Evolutionary conservation across 2,888 invertebrate species (phyloP), one percentile per base, ranked within the genome.

Genomic region (Gnatocerus cornutus): DNA sequence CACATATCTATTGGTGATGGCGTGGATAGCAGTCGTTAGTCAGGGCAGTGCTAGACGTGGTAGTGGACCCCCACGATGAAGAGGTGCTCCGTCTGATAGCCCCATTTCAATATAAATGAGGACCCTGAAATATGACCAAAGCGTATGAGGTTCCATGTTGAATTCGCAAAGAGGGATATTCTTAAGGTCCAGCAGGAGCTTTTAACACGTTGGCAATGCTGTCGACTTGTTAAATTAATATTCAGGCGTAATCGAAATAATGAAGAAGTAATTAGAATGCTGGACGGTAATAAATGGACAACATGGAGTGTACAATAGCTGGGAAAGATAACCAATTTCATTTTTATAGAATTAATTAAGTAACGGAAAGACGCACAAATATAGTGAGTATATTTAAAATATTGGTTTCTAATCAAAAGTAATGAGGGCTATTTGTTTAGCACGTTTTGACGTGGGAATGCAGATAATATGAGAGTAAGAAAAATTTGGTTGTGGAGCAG

Each of bases 101-200:
- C 74, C 76, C 76, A 79, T 79, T 79, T 77, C 76, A 78, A 78
- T 80, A 80, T 79, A 79, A 78, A 80, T 79, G 78, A 79, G 78
- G 76, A 74, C 74, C 76, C 73, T 75, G 73, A 78, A 78, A 79
- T 78, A 78, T 76, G 45, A 48, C 59, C 66, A 13, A 37, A 10
- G 43, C 27, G 43, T 37, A 30, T 37, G 9, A 56, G 21, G 39
- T 37, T 16, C 27, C n/a, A 56, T 59, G 37, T 29, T 37, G 9
- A 41, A 27, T 43, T 13, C n/a, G 43, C 43, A 2, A 37, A 37
- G 14, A 43, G 43, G 14, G 14, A 16, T 6, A 12, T 12, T 43
- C 14, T 43, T 33, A 1, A 33, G 7, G 1, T 33, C 9, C 43
- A 7, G 6, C 12, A 12, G n/a, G 43, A n/a, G 12, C 43, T 43